Evolutionary conservation across 2,888 invertebrate species (phyloP).

Genomic region (Chironomus riparius): DNA sequence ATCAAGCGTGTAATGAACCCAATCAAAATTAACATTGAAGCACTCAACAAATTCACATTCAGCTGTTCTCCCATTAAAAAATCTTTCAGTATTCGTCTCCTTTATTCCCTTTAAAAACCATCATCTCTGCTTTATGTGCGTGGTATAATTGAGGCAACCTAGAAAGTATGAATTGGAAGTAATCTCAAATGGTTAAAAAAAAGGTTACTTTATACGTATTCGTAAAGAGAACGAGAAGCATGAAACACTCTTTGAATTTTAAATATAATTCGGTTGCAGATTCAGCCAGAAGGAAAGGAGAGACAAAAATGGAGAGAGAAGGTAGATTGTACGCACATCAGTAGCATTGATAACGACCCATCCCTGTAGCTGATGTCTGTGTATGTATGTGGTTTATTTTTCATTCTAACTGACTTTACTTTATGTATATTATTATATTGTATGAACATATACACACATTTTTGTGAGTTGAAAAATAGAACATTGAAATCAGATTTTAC

Average conservation of each 20-base stretch:
- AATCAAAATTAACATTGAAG: too few species aligned
- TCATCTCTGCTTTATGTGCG: not conserved
- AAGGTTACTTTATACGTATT: not conserved
- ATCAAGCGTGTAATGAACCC: too few species aligned
- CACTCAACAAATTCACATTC: too few species aligned
- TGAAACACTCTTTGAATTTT: slow-evolving; percentile 23
- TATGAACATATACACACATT: not conserved
- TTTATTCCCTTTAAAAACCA: not conserved
- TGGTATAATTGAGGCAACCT: not conserved
- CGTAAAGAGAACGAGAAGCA: not conserved
- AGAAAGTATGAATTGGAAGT: slow-evolving; percentile 10
- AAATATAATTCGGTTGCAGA: not conserved
- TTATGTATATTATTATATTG: not conserved
- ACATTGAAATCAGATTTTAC: not conserved
- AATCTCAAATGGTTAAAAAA: not conserved
- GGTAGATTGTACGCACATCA: too few species aligned
- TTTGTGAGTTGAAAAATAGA: not conserved
- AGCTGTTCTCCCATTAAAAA: too few species aligned
- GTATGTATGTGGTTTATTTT: not conserved
- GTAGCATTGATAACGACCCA: not conserved
- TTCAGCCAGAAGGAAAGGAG: not conserved
- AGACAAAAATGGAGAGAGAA: not conserved
- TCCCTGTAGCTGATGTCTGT: not conserved
- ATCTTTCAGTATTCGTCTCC: not conserved
- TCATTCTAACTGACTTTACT: not conserved